phyloP scores from a whole-genome alignment of 2,888 invertebrate genomes.

The Cheilosia urbana region DNA sequence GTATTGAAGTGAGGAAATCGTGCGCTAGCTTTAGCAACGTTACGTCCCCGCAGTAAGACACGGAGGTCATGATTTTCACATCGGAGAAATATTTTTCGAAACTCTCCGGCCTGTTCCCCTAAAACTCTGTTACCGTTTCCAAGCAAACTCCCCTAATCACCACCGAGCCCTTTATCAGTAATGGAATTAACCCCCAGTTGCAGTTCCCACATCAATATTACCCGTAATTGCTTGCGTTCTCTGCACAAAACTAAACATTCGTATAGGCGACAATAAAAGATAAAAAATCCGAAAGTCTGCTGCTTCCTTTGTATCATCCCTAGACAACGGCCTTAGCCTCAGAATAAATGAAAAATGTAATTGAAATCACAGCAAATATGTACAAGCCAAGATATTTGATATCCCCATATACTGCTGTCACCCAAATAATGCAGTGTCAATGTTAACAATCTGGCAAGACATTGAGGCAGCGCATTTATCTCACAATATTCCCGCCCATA shows the following conservation, averaged over 20 bases:
- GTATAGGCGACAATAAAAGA: not conserved
- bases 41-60: too few relatives aligned
- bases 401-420: constrained; percentile 2
- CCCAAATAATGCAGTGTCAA: constrained; percentile 47
- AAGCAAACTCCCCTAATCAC: too few relatives aligned
- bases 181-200: too few relatives aligned
- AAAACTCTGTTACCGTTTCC: too few relatives aligned
- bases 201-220: too few relatives aligned
- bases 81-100: too few relatives aligned
- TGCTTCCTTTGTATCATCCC: not conserved
- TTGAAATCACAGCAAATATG: constrained; percentile 49
- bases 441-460: constrained; percentile 46
- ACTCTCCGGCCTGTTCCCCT: too few relatives aligned
- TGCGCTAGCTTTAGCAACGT: too few relatives aligned
- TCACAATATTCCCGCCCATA: constrained; percentile 11
- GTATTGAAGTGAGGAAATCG: too few relatives aligned
- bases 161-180: too few relatives aligned
- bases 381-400: constrained; percentile 20
- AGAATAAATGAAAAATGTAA: constrained; percentile 41
- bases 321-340: not conserved
- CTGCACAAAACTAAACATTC: not conserved
- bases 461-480: constrained; percentile 28
- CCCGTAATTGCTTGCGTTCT: not conserved
- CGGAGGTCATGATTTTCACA: too few relatives aligned
- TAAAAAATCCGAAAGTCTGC: not conserved